A percentile compares a stretch with the other conserved stretches of the same genome.
These are phyloP conservation scores for Drosophila affinis DNA, from an alignment of 2,888 invertebrate species.

Conservation along the genomic window DNA sequence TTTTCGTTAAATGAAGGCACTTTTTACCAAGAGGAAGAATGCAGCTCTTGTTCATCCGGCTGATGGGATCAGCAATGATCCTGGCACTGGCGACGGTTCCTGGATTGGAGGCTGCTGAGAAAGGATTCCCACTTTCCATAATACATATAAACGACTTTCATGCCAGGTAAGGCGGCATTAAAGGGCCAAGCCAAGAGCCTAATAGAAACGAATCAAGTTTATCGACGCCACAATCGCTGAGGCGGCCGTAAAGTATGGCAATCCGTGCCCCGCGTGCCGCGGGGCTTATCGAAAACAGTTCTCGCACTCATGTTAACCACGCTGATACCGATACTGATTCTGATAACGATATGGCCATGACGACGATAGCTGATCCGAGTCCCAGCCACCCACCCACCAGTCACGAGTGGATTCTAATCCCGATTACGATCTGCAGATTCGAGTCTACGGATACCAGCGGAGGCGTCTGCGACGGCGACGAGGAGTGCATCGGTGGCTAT, in stretches of 20 bases:
- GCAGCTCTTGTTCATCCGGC: not conserved
- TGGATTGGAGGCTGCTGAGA: conserved; percentile 30
- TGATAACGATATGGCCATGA: conserved; percentile 7
- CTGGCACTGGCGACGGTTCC: conserved; percentile 2
- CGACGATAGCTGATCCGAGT: not conserved
- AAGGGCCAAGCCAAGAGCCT: not conserved
- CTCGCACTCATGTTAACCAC: conserved; percentile 20
- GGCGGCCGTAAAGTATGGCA: conserved; percentile 17
- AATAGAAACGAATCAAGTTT: conserved; percentile 13
- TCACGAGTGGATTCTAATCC: conserved; percentile 15
- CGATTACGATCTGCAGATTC: conserved; percentile 84
- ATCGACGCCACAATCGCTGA: conserved; percentile 2
- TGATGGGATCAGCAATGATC: not conserved
- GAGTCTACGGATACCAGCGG: conserved; percentile 86
- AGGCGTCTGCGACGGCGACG: conserved; percentile 85
- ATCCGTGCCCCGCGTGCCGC: not conserved
- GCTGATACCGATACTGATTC: conserved; percentile 29
- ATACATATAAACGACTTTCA: conserved; percentile 83
- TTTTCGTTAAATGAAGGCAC: not conserved
- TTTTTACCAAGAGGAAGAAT: not conserved
- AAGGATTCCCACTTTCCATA: conserved; percentile 81
- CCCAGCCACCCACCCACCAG: not conserved
- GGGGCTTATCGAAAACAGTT: not conserved
- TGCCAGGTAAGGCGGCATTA: conserved; percentile 74
- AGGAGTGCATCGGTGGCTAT: conserved; percentile 88